Conservation (phyloP, 64 coral and sea anemone genomes). For the Stylophora pistillata region DNA sequence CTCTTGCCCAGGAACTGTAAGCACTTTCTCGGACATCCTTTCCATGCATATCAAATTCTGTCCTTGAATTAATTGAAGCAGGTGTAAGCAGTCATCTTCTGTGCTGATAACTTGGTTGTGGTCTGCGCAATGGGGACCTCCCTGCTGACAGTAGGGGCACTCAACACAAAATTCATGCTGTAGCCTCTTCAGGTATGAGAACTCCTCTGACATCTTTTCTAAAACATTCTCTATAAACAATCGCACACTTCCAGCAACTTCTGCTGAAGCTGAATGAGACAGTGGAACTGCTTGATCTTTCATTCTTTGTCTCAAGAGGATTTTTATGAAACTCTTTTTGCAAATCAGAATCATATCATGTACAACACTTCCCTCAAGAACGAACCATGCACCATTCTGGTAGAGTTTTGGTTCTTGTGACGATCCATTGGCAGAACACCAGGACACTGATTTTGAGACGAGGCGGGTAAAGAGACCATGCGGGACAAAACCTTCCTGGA, state of each 20-base stretch:
- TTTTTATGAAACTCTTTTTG: background rate
- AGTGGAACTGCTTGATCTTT: background rate
- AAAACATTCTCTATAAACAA: background rate
- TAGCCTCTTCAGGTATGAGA: background rate
- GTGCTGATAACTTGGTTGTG: no score
- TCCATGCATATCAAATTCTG: no score
- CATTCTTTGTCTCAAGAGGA: background rate
- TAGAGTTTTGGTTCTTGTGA: background rate
- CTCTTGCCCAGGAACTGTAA: no score
- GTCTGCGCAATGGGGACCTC: no score
- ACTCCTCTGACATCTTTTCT: background rate
- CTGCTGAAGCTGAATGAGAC: no score
- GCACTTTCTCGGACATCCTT: no score
- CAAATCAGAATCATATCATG: background rate
- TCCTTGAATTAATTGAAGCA: no score
- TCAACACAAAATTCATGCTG: background rate
- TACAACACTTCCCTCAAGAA: background rate
- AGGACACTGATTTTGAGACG: conserved; percentile 12
- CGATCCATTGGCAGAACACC: conserved; percentile 8
- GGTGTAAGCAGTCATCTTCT: no score
- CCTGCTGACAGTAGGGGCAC: background rate
- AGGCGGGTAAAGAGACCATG: conserved; percentile 10
- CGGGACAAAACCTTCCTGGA: conserved; percentile 16
- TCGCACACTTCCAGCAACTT: background rate
- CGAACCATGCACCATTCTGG: background rate